Evolutionary conservation across 2,888 invertebrate species (phyloP), one percentile per base, ranked within the genome.

Genomic region (Platerodrilus igneus): DNA sequence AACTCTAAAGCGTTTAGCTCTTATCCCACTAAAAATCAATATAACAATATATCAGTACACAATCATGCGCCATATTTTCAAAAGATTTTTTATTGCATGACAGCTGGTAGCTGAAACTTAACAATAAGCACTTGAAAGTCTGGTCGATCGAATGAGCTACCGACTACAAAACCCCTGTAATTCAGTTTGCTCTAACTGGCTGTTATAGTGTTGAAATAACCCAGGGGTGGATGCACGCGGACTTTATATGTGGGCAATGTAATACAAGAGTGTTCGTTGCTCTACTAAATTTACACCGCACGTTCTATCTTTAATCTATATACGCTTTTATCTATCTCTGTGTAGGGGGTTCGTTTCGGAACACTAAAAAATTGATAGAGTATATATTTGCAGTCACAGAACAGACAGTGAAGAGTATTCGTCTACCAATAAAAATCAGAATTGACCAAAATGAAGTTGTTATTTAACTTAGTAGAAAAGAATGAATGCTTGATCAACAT

Each of bases 81-180:
- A 19, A 27, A 6, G 22, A 27, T 41, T 47, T 47, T 45, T 36
- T 43, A 39, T 45, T 40, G 25, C 26, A 33, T 48, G 50, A 49
- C 53, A 53, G 53, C 53, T 53, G 53, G 53, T 51, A 45, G 30
- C 20, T 40, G 40, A 26, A 36, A 41, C 44, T 36, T 39, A 39
- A 52, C 52, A 53, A 53, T 51, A 48, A 44, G 47, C 44, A 53
- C 53, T 53, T 38, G 53, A 53, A 45, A 52, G 48, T 51, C 49
- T 53, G 53, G 46, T 46, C 46, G 42, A 53, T 48, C 50, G 50
- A 44, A 48, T 39, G 38, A 32, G 37, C 38, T 44, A 44, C 50
- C 36, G 41, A 45, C 46, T 37, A 48, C 38, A 42, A 41, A 50
- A 48, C 47, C 46, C 45, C 41, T 28, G 42, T 48, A 53, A 50